Evolutionary conservation across 2,888 invertebrate genomes (phyloP).

Genomic region (Polyommatus iphigenia): DNA sequence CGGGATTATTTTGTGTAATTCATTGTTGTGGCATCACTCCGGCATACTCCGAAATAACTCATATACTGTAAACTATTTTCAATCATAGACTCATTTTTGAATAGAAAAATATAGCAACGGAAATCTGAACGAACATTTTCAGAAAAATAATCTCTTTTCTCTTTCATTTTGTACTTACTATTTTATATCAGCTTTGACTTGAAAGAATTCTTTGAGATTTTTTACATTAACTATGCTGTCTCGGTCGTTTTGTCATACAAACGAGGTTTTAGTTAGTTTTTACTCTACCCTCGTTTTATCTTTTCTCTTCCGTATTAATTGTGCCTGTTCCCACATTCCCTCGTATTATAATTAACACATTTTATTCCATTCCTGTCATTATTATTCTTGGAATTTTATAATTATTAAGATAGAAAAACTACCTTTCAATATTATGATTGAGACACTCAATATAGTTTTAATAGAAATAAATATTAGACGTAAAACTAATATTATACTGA

Average conservation of each 20-base stretch:
- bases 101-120: background rate
- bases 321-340: background rate
- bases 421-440: background rate
- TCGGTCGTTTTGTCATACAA: constrained; percentile 1
- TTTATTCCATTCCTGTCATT: background rate
- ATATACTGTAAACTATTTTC: background rate
- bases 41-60: background rate
- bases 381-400: background rate
- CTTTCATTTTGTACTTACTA: background rate
- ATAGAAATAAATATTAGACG: too few relatives aligned
- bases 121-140: background rate
- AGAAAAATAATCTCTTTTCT: background rate
- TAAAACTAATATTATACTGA: too few relatives aligned
- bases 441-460: too few relatives aligned
- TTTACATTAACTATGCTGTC: constrained; percentile 9
- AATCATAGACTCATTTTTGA: background rate
- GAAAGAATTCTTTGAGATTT: constrained; percentile 1
- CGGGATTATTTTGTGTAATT: background rate
- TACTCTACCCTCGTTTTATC: background rate
- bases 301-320: constrained; percentile 7
- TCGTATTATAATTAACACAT: background rate
- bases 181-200: constrained; percentile 1
- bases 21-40: background rate
- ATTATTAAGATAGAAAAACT: background rate
- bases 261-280: constrained; percentile 11